phyloP scores from a whole-genome alignment of 2,113 vertebrate species.

The Actinemys pallida region DNA sequence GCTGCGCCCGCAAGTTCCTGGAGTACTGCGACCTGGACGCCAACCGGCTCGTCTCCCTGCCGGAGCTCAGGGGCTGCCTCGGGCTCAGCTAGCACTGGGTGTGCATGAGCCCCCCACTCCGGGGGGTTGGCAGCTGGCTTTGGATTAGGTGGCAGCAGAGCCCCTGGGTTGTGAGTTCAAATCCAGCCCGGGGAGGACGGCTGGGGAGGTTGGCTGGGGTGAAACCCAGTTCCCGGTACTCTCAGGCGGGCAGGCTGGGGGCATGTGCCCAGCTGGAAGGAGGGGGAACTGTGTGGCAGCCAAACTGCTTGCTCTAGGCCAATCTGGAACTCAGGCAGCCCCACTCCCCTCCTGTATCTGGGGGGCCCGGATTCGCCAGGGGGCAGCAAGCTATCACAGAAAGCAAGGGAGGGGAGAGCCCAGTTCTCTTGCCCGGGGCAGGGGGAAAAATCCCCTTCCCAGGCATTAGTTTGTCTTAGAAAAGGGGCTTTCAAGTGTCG shows the following conservation, averaged over 20 bases:
- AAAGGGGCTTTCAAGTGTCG: too few relatives aligned
- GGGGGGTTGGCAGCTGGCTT: too few relatives aligned
- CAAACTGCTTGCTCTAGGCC: too few relatives aligned
- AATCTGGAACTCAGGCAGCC: not conserved
- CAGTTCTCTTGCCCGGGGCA: too few relatives aligned
- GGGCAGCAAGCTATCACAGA: too few relatives aligned
- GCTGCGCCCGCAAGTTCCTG: conserved; percentile 75
- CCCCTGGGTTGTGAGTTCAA: not conserved
- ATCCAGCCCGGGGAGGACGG: not conserved
- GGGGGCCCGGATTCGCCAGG: not conserved
- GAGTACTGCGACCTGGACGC: conserved; percentile 75
- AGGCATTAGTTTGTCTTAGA: too few relatives aligned
- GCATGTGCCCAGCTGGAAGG: too few relatives aligned
- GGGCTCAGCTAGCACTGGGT: conserved; percentile 46
- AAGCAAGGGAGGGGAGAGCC: too few relatives aligned
- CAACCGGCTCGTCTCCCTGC: conserved; percentile 67
- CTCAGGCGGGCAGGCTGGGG: too few relatives aligned
- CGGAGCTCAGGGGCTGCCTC: conserved; percentile 74
- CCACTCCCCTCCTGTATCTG: not conserved
- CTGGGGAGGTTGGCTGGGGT: too few relatives aligned
- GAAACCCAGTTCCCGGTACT: not conserved
- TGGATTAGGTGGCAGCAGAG: not conserved
- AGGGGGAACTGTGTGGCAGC: not conserved
- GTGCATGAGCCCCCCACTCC: not conserved
- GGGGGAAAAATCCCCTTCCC: too few relatives aligned